These are phyloP conservation scores for Nycticryphes semicollaris DNA, from an alignment of 2,113 vertebrate genomes.

Conservation along the genomic window DNA sequence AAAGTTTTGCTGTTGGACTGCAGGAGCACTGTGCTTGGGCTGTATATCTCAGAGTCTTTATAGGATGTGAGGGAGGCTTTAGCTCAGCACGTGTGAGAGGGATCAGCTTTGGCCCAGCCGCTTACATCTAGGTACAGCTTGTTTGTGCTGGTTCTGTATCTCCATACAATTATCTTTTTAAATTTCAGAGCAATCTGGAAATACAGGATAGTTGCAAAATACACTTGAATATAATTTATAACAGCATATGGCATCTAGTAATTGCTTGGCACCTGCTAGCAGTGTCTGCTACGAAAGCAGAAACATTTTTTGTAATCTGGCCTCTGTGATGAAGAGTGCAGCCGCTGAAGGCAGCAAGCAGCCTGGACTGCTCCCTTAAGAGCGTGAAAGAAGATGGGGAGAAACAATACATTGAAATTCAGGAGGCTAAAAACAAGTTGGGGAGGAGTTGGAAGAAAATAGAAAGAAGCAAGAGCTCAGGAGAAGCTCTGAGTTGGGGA, in stretches of 20 bases:
- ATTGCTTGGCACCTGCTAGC: background rate
- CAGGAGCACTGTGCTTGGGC: background rate
- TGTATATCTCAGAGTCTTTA: background rate
- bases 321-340: background rate
- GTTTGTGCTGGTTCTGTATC: background rate
- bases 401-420: background rate
- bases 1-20: background rate
- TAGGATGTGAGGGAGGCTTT: background rate
- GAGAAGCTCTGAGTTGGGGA: background rate
- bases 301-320: background rate
- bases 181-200: background rate
- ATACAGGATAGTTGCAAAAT: background rate
- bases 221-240: background rate
- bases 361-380: background rate
- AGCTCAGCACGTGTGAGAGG: background rate
- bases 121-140: background rate
- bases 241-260: background rate
- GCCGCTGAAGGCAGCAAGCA: background rate
- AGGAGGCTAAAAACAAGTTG: background rate
- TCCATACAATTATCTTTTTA: background rate
- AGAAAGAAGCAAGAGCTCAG: background rate
- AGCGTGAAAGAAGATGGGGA: background rate
- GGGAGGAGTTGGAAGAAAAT: background rate
- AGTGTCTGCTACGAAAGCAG: background rate
- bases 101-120: background rate